Conservation (phyloP, 2,888 invertebrate species). For the Lordiphosa fenestrarum region DNA sequence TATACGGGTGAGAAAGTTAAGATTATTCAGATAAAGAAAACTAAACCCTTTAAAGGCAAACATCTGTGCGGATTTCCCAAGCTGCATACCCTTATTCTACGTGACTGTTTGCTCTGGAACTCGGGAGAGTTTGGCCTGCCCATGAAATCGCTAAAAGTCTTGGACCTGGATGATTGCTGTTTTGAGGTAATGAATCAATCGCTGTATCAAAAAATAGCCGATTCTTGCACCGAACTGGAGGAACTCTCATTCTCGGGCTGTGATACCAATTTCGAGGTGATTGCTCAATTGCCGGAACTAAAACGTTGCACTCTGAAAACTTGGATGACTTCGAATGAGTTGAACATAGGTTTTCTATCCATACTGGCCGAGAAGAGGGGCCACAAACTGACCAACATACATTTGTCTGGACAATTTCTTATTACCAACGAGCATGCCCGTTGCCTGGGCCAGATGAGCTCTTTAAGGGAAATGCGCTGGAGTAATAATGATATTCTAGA, state of each 20-base stretch:
- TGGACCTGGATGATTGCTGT: conserved; percentile 59
- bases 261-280: conserved; percentile 58
- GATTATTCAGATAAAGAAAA: background rate
- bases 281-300: conserved; percentile 50
- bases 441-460: conserved; percentile 45
- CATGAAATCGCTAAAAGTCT: conserved; percentile 26
- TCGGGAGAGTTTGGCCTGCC: conserved; percentile 61
- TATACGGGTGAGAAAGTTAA: conserved; percentile 48
- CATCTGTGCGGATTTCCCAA: conserved; percentile 50
- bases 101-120: conserved; percentile 61
- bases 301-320: conserved; percentile 55
- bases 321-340: conserved; percentile 57
- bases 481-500: conserved; percentile 51
- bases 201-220: conserved; percentile 57
- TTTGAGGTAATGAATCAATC: conserved; percentile 61
- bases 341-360: conserved; percentile 49
- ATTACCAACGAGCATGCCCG: conserved; percentile 53
- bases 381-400: conserved; percentile 41
- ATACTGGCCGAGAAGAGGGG: conserved; percentile 40
- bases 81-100: conserved; percentile 42
- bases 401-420: conserved; percentile 52
- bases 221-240: conserved; percentile 46
- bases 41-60: conserved; percentile 36
- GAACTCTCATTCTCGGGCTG: conserved; percentile 59
- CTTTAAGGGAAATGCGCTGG: conserved; percentile 43